Percentiles rank a stretch among this genome's conserved stretches.
Evolutionary conservation across 1,140 invertebrate species (phyloP).

Genomic region (Pseudomyrmex sp.): DNA sequence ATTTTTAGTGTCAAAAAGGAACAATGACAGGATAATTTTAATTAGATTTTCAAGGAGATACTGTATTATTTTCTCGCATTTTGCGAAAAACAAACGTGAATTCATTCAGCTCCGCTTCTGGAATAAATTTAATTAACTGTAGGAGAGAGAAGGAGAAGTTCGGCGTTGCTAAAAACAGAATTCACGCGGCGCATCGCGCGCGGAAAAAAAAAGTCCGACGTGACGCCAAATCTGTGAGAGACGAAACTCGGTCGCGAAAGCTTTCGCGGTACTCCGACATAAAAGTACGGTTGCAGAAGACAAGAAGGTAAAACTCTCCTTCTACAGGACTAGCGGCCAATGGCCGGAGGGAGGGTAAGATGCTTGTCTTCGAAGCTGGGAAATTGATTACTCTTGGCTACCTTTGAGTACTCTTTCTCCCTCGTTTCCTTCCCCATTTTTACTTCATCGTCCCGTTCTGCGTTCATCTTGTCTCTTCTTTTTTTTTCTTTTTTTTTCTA

Average conservation of each 20-base stretch:
- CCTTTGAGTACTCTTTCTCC: slow-evolving; percentile 61
- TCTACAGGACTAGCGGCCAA: slow-evolving; percentile 50
- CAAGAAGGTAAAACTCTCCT: slow-evolving; percentile 54
- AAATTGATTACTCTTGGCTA: slow-evolving; percentile 68
- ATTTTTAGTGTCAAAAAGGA: slow-evolving; percentile 45
- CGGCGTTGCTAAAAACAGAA: slow-evolving; percentile 11
- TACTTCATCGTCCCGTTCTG: slow-evolving; percentile 4
- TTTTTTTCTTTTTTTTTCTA: slow-evolving; percentile 30
- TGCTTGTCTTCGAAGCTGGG: slow-evolving; percentile 65
- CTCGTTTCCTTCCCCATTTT: slow-evolving; percentile 46
- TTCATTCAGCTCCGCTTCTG: slow-evolving; percentile 7
- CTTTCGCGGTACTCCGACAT: slow-evolving; percentile 17
- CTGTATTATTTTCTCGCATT: not conserved
- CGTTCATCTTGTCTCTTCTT: slow-evolving; percentile 17
- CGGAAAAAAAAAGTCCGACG: not conserved
- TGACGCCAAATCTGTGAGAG: slow-evolving; percentile 35
- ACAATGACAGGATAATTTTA: slow-evolving; percentile 40
- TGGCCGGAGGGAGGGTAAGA: slow-evolving; percentile 64
- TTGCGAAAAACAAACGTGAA: not conserved
- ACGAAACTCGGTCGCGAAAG: not conserved
- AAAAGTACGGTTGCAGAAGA: slow-evolving; percentile 35
- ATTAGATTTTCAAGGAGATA: slow-evolving; percentile 16
- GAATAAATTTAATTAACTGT: slow-evolving; percentile 43
- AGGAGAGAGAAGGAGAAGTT: not conserved
- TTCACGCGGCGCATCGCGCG: not conserved